phyloP scores from a whole-genome alignment of 1,140 invertebrate genomes.

The Melitaea cinxia region DNA sequence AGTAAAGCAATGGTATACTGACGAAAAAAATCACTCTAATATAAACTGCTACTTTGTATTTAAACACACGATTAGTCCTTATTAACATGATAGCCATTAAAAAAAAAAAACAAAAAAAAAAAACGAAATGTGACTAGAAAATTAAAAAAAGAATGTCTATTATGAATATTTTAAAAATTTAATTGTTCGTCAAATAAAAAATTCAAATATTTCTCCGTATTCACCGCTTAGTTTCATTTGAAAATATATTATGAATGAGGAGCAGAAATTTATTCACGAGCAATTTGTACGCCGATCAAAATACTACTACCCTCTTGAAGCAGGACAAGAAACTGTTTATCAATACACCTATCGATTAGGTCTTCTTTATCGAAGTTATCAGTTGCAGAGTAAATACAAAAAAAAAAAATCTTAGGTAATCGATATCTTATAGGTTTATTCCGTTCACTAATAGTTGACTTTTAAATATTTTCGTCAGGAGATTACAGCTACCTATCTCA shows the following conservation, averaged over 20 bases:
- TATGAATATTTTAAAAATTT: constrained; percentile 10
- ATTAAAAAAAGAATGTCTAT: constrained; percentile 8
- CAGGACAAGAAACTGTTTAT: constrained; percentile 42
- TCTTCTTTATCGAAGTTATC: constrained; percentile 52
- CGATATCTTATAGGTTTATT: constrained; percentile 38
- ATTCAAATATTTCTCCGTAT: constrained; percentile 67
- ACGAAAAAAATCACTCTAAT: constrained; percentile 62
- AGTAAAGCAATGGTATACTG: constrained; percentile 51
- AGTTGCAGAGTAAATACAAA: constrained; percentile 51
- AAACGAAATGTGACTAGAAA: constrained; percentile 35
- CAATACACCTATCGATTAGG: constrained; percentile 51
- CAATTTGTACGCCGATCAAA: constrained; percentile 7
- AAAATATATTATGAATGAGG: constrained; percentile 15
- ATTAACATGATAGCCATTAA: constrained; percentile 71
- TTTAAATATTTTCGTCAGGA: constrained; percentile 13
- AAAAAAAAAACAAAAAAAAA: no score
- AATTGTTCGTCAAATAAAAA: constrained; percentile 68
- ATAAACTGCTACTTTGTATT: constrained; percentile 49
- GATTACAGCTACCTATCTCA: constrained; percentile 16
- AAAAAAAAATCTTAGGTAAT: constrained; percentile 42
- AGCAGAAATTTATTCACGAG: constrained; percentile 34
- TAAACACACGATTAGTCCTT: constrained; percentile 65
- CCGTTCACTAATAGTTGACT: constrained; percentile 17
- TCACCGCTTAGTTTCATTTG: constrained; percentile 62
- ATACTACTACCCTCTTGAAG: constrained; percentile 16